Conservation (phyloP, 2,888 invertebrate species). For the Lithosia quadra region DNA sequence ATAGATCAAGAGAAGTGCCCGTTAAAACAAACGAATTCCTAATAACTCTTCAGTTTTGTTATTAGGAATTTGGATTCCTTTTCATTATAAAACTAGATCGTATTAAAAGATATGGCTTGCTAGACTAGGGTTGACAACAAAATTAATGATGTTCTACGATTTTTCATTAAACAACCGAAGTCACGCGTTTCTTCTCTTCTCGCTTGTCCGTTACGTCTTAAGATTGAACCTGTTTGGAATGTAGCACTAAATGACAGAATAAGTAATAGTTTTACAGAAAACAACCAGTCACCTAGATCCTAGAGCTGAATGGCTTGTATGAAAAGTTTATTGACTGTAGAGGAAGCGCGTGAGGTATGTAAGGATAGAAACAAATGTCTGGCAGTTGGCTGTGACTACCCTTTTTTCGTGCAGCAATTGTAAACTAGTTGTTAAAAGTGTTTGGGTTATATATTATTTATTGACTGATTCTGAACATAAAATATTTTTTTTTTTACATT, state of each 20-base stretch:
- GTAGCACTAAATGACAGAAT: background rate
- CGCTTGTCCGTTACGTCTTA: constrained; percentile 1
- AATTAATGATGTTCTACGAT: constrained; percentile 18
- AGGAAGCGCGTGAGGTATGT: too few species aligned
- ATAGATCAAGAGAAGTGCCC: too few species aligned
- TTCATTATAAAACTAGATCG: constrained; percentile 10
- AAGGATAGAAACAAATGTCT: too few species aligned
- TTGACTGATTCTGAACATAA: too few species aligned
- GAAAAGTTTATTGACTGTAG: background rate
- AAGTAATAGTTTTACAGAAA: background rate
- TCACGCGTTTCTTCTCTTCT: constrained; percentile 1
- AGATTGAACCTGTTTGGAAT: background rate
- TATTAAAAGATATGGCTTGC: constrained; percentile 11
- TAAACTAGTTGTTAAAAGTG: too few species aligned
- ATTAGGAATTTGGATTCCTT: background rate
- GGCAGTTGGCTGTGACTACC: too few species aligned
- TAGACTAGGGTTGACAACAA: constrained; percentile 14
- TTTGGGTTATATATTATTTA: too few species aligned
- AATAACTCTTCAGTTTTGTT: too few species aligned
- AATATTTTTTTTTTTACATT: too few species aligned
- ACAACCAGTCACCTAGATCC: background rate
- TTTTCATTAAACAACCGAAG: constrained; percentile 11
- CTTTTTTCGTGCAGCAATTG: too few species aligned
- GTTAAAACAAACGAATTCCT: too few species aligned
- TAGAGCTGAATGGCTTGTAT: background rate